These are phyloP conservation scores for Lasiurus cinereus DNA, from an alignment of 2,113 vertebrate genomes.

Conservation along the genomic window DNA sequence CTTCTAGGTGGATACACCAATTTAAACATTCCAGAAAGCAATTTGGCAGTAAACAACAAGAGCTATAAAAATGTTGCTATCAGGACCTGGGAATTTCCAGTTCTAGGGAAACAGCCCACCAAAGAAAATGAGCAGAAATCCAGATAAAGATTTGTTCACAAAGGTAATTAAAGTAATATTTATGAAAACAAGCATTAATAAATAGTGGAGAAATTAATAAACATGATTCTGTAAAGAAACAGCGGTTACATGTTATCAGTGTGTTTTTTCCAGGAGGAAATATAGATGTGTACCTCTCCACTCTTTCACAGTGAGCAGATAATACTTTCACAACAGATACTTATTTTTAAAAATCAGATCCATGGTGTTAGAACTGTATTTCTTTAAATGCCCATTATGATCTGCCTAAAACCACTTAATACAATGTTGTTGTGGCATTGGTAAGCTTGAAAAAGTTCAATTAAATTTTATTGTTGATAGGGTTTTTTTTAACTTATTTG, in stretches of 20 bases:
- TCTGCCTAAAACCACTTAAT: not conserved
- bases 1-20: not conserved
- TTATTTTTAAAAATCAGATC: not conserved
- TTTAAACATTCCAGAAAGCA: conserved; percentile 43
- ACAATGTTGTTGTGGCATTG: not conserved
- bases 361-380: not conserved
- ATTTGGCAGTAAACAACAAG: conserved; percentile 62
- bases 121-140: conserved; percentile 61
- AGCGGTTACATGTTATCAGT: not conserved
- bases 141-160: conserved; percentile 33
- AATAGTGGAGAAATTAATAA: conserved; percentile 33
- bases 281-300: not conserved
- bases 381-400: conserved; percentile 11
- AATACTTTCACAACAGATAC: not conserved
- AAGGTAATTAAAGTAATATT: conserved; percentile 49
- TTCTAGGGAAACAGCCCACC: conserved; percentile 11
- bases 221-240: not conserved
- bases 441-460: conserved; percentile 23
- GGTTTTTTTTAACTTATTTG: conserved; percentile 40
- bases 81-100: not conserved
- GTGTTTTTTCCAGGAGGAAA: not conserved
- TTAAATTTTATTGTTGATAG: conserved; percentile 26
- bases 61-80: conserved; percentile 58
- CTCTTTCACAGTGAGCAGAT: not conserved
- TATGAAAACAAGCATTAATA: conserved; percentile 22